Percentiles rank a stretch among this genome's conserved stretches.
phyloP scores from a whole-genome alignment of 2,888 invertebrate genomes.

The Coremacera marginata region DNA sequence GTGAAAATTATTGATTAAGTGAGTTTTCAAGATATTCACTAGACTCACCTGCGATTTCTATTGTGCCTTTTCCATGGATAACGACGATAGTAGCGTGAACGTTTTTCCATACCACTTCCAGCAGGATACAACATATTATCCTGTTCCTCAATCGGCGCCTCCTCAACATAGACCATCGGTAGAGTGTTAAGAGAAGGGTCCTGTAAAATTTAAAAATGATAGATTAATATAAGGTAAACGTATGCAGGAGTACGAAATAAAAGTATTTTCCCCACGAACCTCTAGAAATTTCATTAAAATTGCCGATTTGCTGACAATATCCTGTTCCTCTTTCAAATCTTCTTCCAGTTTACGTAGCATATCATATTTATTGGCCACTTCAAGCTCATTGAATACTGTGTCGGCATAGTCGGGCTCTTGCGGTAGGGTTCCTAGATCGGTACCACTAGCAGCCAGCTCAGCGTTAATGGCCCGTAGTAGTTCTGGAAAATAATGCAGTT shows the following conservation, averaged over 20 bases:
- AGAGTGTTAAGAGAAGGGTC: conserved; percentile 65
- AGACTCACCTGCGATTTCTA: conserved; percentile 66
- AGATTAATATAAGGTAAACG: neutral
- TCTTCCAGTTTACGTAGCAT: conserved; percentile 63
- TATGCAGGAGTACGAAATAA: neutral
- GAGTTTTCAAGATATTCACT: no score
- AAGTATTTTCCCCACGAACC: conserved; percentile 52
- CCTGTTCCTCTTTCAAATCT: conserved; percentile 66
- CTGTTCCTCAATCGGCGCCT: conserved; percentile 45
- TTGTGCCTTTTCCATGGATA: conserved; percentile 77
- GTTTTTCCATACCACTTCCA: conserved; percentile 65
- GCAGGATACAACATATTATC: conserved; percentile 46
- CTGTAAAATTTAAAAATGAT: conserved; percentile 46
- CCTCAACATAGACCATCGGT: conserved; percentile 67
- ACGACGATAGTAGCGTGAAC: conserved; percentile 74
- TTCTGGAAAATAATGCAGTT: conserved; percentile 50
- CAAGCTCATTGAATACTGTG: conserved; percentile 61
- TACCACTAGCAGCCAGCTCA: conserved; percentile 54
- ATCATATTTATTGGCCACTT: conserved; percentile 62
- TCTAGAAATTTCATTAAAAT: conserved; percentile 67
- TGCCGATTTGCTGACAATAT: conserved; percentile 67
- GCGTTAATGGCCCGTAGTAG: conserved; percentile 61
- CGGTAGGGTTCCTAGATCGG: conserved; percentile 50
- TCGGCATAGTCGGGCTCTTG: conserved; percentile 62
- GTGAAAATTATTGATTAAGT: no score